phyloP scores from a whole-genome alignment of 2,113 vertebrate species.

The Urocitellus parryii region DNA sequence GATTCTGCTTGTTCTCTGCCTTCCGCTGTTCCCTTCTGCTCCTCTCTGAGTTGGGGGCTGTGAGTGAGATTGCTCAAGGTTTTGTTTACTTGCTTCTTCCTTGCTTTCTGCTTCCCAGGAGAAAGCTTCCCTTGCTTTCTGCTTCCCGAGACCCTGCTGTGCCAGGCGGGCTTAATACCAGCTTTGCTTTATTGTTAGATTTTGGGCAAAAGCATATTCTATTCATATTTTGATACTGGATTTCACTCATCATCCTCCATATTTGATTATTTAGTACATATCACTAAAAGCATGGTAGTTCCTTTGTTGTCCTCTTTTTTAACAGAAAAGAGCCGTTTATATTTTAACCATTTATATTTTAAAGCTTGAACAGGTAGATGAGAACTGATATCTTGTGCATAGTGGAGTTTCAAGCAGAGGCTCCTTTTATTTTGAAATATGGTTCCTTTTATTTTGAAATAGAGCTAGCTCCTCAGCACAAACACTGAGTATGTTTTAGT shows the following conservation, averaged over 20 bases:
- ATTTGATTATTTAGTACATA: background rate
- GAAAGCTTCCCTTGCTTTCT: background rate
- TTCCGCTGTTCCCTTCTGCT: background rate
- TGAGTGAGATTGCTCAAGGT: background rate
- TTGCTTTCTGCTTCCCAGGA: background rate
- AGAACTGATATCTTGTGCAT: background rate
- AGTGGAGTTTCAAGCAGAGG: background rate
- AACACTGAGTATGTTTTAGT: background rate
- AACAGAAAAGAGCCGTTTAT: background rate
- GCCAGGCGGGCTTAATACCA: background rate
- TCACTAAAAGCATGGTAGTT: background rate
- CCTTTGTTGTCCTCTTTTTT: background rate
- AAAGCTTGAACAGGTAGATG: background rate
- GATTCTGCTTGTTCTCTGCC: background rate
- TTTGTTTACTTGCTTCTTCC: background rate
- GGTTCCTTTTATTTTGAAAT: background rate
- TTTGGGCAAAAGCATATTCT: background rate
- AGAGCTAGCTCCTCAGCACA: background rate
- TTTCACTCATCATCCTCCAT: background rate
- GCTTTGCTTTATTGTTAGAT: background rate
- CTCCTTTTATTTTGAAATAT: background rate
- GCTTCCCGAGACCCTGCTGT: background rate
- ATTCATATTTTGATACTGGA: conserved; percentile 19
- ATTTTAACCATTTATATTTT: background rate
- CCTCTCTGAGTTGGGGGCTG: background rate